Conservation (phyloP, 2,888 invertebrate genomes). For the Zygogramma bicolorata region DNA sequence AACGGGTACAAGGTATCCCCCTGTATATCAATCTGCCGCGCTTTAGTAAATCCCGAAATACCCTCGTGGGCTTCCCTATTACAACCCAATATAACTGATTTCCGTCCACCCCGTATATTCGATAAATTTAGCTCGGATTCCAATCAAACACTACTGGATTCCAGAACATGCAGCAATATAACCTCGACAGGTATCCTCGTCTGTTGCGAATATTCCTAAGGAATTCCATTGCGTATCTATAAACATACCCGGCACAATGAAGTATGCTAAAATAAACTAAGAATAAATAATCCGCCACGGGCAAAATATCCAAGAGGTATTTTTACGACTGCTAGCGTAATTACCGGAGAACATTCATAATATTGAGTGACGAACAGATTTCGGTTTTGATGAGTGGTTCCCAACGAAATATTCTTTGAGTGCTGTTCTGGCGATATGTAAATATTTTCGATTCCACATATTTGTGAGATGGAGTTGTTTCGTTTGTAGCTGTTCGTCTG, state of each 20-base stretch:
- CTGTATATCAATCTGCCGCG: no score
- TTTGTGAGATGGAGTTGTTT: background rate
- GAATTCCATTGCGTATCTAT: conserved; percentile 29
- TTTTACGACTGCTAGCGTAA: background rate
- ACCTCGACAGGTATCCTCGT: background rate
- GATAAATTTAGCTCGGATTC: background rate
- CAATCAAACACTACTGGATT: background rate
- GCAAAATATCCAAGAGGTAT: conserved; percentile 15
- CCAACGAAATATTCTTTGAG: background rate
- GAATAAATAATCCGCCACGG: conserved; percentile 18
- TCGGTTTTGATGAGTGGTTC: no score
- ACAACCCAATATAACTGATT: no score
- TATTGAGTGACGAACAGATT: background rate
- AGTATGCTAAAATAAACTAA: conserved; percentile 30
- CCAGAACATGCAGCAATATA: conserved; percentile 5
- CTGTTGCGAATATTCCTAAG: conserved; percentile 24
- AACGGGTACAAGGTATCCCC: no score
- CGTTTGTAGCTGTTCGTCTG: no score
- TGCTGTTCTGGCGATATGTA: background rate
- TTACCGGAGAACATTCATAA: background rate
- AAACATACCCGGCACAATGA: conserved; percentile 26
- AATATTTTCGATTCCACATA: background rate
- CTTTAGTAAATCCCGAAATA: no score
- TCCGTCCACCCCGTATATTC: background rate
- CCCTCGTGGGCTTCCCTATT: no score